Conservation (phyloP, 92 coral and sea anemone genomes). For the Meandrina meandrites region DNA sequence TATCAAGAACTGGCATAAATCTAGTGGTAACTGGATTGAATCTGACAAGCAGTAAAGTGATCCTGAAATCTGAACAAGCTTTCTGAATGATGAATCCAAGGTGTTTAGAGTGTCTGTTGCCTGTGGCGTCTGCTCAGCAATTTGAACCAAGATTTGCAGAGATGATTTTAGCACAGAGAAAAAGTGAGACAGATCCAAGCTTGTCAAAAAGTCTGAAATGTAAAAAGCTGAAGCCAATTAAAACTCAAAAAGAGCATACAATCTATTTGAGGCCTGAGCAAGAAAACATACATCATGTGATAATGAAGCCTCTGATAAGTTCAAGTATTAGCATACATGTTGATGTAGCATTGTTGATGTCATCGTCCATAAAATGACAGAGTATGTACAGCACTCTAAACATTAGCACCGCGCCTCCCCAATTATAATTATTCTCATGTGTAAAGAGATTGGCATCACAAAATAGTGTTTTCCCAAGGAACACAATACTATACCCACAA, state of each 20-base stretch:
- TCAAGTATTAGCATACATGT: too few relatives aligned
- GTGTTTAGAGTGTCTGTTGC: not conserved
- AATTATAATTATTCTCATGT: too few relatives aligned
- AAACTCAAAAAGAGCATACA: not conserved
- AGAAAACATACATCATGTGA: too few relatives aligned
- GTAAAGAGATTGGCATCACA: too few relatives aligned
- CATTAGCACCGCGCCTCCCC: too few relatives aligned
- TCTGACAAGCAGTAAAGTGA: conserved; percentile 58
- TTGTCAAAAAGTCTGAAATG: conserved; percentile 51
- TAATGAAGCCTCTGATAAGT: too few relatives aligned
- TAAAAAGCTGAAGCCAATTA: not conserved
- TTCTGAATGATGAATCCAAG: conserved; percentile 42
- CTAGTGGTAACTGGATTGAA: conserved; percentile 55
- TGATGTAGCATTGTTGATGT: too few relatives aligned
- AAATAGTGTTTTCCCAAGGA: too few relatives aligned
- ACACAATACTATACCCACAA: too few relatives aligned
- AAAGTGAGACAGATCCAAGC: conserved; percentile 34
- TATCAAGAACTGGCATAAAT: conserved; percentile 65
- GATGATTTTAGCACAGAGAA: conserved; percentile 46
- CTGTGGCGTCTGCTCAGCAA: conserved; percentile 33
- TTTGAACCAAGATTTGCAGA: conserved; percentile 48
- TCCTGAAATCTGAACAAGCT: conserved; percentile 66
- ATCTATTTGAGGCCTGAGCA: not conserved
- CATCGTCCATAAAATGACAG: too few relatives aligned
- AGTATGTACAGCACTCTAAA: too few relatives aligned